These are phyloP conservation scores for Zaprionus tsacasi DNA, from an alignment of 1,140 invertebrate species.

Conservation along the genomic window DNA sequence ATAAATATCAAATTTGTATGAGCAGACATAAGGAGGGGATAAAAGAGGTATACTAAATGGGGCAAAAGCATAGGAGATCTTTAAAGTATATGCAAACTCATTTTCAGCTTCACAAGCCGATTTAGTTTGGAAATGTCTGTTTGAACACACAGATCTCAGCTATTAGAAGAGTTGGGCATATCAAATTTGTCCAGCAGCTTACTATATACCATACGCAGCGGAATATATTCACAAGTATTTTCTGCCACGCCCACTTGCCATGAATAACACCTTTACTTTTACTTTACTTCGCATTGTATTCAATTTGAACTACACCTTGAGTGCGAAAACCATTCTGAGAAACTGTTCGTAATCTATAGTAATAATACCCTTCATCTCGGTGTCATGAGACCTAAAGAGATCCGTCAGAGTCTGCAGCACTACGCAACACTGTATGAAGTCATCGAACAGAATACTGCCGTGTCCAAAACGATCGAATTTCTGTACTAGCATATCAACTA, in stretches of 20 bases:
- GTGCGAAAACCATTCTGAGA: conserved; percentile 95
- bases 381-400: conserved; percentile 94
- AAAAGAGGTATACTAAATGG: too few relatives aligned
- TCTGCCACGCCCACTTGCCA: not conserved
- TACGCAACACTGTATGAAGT: conserved; percentile 98
- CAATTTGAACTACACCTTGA: conserved; percentile 88
- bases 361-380: conserved; percentile 96
- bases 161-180: not conserved
- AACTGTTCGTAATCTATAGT: conserved; percentile 98
- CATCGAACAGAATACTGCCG: conserved; percentile 95
- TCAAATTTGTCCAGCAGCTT: not conserved
- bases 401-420: conserved; percentile 94
- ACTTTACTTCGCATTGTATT: too few relatives aligned
- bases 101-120: too few relatives aligned
- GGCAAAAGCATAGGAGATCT: too few relatives aligned
- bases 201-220: not conserved
- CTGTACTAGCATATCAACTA: conserved; percentile 91
- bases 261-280: not conserved
- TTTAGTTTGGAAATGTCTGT: too few relatives aligned
- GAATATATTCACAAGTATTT: not conserved
- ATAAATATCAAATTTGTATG: too few relatives aligned
- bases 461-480: conserved; percentile 97
- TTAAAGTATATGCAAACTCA: too few relatives aligned
- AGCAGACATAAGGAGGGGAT: too few relatives aligned
- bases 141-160: not conserved